Percentiles rank a stretch among this genome's conserved stretches.
phyloP scores from a whole-genome alignment of 2,888 invertebrate genomes.

The Dynastes hyllus region DNA sequence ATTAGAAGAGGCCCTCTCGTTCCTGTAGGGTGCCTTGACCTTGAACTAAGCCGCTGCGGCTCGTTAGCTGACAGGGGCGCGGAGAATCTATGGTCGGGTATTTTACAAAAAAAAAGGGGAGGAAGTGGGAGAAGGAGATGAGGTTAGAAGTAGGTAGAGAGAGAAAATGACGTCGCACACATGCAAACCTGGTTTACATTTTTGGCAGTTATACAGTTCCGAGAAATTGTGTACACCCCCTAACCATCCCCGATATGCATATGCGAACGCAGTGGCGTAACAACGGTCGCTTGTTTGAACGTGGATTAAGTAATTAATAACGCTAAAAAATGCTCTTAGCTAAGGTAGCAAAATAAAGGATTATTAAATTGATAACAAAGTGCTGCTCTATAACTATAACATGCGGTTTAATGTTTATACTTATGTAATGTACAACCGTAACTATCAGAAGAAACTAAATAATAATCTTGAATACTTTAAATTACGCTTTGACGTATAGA shows the following conservation, averaged over 20 bases:
- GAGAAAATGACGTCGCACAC: slow-evolving; percentile 52
- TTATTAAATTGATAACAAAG: too few relatives aligned
- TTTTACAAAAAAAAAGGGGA: slow-evolving; percentile 54
- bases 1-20: slow-evolving; percentile 52
- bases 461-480: too few relatives aligned
- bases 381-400: too few relatives aligned
- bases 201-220: slow-evolving; percentile 68
- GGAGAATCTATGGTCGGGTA: slow-evolving; percentile 45
- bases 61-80: slow-evolving; percentile 47
- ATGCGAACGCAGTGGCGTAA: slow-evolving; percentile 42
- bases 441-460: too few relatives aligned
- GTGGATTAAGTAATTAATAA: too few relatives aligned
- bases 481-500: too few relatives aligned
- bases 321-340: too few relatives aligned
- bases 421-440: too few relatives aligned
- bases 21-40: slow-evolving; percentile 68
- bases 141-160: background rate
- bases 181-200: slow-evolving; percentile 65
- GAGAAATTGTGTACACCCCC: slow-evolving; percentile 58
- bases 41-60: slow-evolving; percentile 62
- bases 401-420: too few relatives aligned
- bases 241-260: slow-evolving; percentile 40
- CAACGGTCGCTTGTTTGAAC: slow-evolving; percentile 14
- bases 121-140: slow-evolving; percentile 18
- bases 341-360: too few relatives aligned